Conservation (phyloP, 2,888 invertebrate species). For the Spodoptera picta region DNA sequence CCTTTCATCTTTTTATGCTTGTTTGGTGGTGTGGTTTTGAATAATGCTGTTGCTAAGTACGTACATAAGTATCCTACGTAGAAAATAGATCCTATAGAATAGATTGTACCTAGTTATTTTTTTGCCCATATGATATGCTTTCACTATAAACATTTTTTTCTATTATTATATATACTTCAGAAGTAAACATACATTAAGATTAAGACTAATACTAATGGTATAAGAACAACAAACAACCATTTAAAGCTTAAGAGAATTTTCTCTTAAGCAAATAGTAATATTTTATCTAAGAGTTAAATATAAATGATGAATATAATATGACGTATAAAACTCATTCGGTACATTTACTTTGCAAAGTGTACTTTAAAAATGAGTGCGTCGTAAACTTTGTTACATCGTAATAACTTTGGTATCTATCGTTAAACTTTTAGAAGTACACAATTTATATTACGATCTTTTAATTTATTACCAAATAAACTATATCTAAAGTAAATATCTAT, state of each 20-base stretch:
- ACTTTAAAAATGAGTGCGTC: slow-evolving; percentile 40
- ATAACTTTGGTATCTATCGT: slow-evolving; percentile 45
- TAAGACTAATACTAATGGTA: too few relatives aligned
- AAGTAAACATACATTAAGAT: too few relatives aligned
- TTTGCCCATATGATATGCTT: too few relatives aligned
- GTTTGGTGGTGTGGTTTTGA: too few relatives aligned
- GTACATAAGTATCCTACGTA: too few relatives aligned
- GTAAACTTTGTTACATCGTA: slow-evolving; percentile 41
- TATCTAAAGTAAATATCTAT: slow-evolving; percentile 32
- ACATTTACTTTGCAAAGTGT: slow-evolving; percentile 27
- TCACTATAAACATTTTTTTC: too few relatives aligned
- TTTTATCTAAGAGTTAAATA: not conserved
- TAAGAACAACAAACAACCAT: too few relatives aligned
- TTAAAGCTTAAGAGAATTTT: too few relatives aligned
- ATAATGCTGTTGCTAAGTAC: too few relatives aligned
- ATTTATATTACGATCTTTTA: slow-evolving; percentile 45
- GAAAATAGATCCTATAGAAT: too few relatives aligned
- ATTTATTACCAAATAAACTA: slow-evolving; percentile 43
- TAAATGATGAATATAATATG: slow-evolving; percentile 1
- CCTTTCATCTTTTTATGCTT: not conserved
- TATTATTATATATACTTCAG: too few relatives aligned
- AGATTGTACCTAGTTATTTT: too few relatives aligned
- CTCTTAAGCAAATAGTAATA: not conserved
- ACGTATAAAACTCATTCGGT: slow-evolving; percentile 15
- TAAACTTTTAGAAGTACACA: slow-evolving; percentile 46